Percentiles rank a stretch among this genome's conserved stretches.
phyloP scores from a whole-genome alignment of 1,140 invertebrate species.

The Aphelinus certus region DNA sequence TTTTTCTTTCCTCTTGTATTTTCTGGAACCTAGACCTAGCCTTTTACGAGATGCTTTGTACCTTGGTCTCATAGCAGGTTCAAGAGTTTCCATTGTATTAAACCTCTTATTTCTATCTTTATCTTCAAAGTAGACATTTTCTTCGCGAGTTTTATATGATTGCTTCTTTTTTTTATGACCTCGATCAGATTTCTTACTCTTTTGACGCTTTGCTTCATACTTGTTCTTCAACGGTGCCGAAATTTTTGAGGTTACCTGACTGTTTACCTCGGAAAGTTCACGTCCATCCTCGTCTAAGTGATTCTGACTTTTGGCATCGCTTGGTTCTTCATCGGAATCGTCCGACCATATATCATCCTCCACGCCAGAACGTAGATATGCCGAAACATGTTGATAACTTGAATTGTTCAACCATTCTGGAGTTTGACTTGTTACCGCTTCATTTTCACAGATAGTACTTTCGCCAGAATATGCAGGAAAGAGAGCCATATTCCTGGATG shows the following conservation, averaged over 20 bases:
- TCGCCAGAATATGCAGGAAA: slow-evolving; percentile 52
- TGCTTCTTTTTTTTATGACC: slow-evolving; percentile 43
- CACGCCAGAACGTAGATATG: slow-evolving; percentile 1
- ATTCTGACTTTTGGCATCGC: neutral
- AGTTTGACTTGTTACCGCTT: slow-evolving; percentile 20
- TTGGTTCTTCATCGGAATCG: slow-evolving; percentile 31
- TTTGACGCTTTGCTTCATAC: too few relatives aligned
- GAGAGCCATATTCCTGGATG: slow-evolving; percentile 46
- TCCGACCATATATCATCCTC: slow-evolving; percentile 15
- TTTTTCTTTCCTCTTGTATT: slow-evolving; percentile 45
- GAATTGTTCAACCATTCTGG: slow-evolving; percentile 23
- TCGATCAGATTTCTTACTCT: too few relatives aligned
- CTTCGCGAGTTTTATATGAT: slow-evolving; percentile 46
- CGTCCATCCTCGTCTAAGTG: too few relatives aligned
- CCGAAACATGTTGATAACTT: slow-evolving; percentile 21
- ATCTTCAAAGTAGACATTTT: slow-evolving; percentile 68
- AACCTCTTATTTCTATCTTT: slow-evolving; percentile 61
- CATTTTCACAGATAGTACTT: slow-evolving; percentile 4
- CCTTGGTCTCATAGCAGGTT: slow-evolving; percentile 61
- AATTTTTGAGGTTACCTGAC: neutral
- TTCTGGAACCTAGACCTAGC: slow-evolving; percentile 48
- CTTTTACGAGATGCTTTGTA: slow-evolving; percentile 54
- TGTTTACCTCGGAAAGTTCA: neutral
- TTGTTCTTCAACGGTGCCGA: too few relatives aligned
- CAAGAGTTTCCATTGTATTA: slow-evolving; percentile 62